These are phyloP conservation scores for Drosophila mayaguana DNA, from an alignment of 2,888 invertebrate species.

Conservation along the genomic window DNA sequence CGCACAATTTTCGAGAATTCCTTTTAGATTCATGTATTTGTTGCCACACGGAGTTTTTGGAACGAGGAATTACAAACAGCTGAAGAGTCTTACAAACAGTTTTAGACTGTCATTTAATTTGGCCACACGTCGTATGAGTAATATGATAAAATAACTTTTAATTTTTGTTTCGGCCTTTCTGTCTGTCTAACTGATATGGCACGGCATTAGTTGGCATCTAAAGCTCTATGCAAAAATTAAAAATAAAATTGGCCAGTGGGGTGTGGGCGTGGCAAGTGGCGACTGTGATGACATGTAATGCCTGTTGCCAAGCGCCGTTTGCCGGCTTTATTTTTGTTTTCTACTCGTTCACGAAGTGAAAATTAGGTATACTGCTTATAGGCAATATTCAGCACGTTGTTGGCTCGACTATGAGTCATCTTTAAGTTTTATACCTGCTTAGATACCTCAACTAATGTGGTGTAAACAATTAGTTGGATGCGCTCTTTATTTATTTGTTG, in stretches of 20 bases:
- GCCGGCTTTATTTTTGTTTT: neutral
- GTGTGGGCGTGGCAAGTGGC: neutral
- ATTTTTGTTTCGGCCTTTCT: constrained; percentile 2
- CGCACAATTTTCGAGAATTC: neutral
- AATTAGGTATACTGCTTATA: neutral
- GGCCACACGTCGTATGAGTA: constrained; percentile 46
- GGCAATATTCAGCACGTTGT: neutral
- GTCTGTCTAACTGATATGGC: constrained; percentile 35
- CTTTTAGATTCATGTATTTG: constrained; percentile 17
- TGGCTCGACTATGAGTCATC: no score
- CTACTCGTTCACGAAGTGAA: neutral
- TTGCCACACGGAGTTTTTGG: constrained; percentile 38
- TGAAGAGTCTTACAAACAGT: constrained; percentile 20
- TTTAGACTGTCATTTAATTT: constrained; percentile 25
- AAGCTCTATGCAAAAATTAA: constrained; percentile 18
- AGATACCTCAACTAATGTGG: neutral
- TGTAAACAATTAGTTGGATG: neutral
- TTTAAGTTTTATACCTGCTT: neutral
- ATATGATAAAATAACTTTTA: constrained; percentile 11
- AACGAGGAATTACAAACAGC: constrained; percentile 3
- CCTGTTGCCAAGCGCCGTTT: constrained; percentile 36
- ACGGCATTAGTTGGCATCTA: constrained; percentile 31
- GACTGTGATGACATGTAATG: constrained; percentile 11
- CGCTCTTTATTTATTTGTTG: no score
- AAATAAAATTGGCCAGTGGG: neutral